Conservation (phyloP, 2,113 vertebrate genomes). For the Pelobates fuscus region DNA sequence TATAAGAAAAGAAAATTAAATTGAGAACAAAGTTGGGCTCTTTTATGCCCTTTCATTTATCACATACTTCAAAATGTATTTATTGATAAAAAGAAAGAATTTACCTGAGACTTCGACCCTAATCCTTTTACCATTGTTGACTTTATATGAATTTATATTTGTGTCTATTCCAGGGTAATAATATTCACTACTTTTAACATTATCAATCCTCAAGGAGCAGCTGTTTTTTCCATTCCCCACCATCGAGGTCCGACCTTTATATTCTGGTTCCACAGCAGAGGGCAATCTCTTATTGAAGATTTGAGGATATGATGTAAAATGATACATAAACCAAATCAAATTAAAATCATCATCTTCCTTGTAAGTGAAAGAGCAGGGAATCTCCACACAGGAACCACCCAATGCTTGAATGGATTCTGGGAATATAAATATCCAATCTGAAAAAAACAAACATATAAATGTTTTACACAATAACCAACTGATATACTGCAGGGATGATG, state of each 20-base stretch:
- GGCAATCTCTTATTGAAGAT: background rate
- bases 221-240: background rate
- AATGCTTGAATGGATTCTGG: slow-evolving; percentile 12
- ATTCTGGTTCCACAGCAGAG: background rate
- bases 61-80: too few species aligned
- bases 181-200: background rate
- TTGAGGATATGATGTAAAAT: background rate
- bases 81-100: too few species aligned
- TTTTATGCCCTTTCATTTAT: too few species aligned
- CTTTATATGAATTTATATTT: background rate
- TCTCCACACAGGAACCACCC: slow-evolving; percentile 20
- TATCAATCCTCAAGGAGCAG: slow-evolving; percentile 25
- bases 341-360: background rate
- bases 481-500: too few species aligned
- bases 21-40: too few species aligned
- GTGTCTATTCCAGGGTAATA: slow-evolving; percentile 9
- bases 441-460: background rate
- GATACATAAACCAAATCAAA: slow-evolving; percentile 8
- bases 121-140: background rate
- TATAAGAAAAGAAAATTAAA: too few species aligned
- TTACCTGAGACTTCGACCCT: background rate
- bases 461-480: too few species aligned
- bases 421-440: background rate
- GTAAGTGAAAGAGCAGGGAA: slow-evolving; percentile 3
- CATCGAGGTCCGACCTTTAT: background rate